A percentile compares a stretch with the other conserved stretches of the same genome.
Conservation (phyloP, 2,113 vertebrate genomes). For the Craseonycteris thonglongyai region DNA sequence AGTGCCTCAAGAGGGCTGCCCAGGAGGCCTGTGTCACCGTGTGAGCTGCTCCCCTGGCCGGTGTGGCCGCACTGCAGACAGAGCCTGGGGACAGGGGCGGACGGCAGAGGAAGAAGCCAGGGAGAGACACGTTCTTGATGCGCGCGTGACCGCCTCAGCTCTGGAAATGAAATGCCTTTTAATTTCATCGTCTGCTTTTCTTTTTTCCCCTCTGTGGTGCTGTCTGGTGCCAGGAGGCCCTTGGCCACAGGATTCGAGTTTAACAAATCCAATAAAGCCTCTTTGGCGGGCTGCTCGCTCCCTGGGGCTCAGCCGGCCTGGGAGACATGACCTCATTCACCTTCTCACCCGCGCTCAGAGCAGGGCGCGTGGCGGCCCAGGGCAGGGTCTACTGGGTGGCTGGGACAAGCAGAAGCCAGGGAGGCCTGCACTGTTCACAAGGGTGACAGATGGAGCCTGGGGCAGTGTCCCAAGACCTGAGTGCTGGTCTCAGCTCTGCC, state of each 20-base stretch:
- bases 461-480: background rate
- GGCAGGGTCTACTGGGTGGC: background rate
- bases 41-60: background rate
- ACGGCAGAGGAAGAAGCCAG: background rate
- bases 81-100: fast-evolving
- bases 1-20: background rate
- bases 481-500: background rate
- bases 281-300: constrained; percentile 36
- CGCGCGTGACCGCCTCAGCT: background rate
- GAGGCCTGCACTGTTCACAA: background rate
- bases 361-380: fast-evolving
- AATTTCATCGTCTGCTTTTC: constrained; percentile 51
- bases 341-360: background rate
- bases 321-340: background rate
- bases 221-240: constrained; percentile 49
- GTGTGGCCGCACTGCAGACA: background rate
- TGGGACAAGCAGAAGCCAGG: background rate
- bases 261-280: constrained; percentile 54
- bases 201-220: background rate
- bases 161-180: constrained; percentile 67
- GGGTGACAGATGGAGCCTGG: background rate
- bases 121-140: background rate
- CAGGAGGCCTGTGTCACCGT: fast-evolving
- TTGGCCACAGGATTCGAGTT: constrained; percentile 21
- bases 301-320: background rate